These are phyloP conservation scores for Polydrusus cervinus DNA, from an alignment of 2,888 invertebrate species.

Conservation along the genomic window DNA sequence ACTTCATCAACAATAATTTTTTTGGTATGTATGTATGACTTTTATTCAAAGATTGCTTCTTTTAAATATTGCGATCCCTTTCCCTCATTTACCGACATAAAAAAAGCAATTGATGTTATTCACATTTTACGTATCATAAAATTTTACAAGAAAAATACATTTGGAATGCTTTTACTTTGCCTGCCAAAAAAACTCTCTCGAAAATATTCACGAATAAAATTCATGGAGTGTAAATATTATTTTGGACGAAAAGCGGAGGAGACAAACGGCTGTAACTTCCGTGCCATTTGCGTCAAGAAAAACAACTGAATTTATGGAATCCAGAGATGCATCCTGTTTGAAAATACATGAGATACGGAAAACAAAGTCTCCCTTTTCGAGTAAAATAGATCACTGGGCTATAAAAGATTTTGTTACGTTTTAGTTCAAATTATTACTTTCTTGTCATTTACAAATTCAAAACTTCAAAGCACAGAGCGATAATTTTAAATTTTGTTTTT, in stretches of 20 bases:
- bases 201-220: constrained; percentile 58
- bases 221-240: constrained; percentile 60
- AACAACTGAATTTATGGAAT: constrained; percentile 60
- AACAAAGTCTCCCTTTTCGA: constrained; percentile 16
- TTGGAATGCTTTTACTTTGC: constrained; percentile 18
- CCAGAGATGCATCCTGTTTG: constrained; percentile 22
- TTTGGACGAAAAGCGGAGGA: constrained; percentile 49
- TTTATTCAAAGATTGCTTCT: too few species aligned
- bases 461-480: too few species aligned
- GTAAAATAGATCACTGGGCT: constrained; percentile 1
- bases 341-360: constrained; percentile 28
- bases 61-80: too few species aligned
- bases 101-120: constrained; percentile 26
- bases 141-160: constrained; percentile 28
- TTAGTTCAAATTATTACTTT: constrained; percentile 5
- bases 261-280: constrained; percentile 58
- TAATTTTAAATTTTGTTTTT: too few species aligned
- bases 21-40: too few species aligned
- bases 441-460: background rate
- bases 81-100: background rate
- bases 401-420: constrained; percentile 15
- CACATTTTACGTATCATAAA: constrained; percentile 27
- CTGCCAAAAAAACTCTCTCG: constrained; percentile 12
- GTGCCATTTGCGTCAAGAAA: constrained; percentile 59
- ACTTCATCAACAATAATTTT: too few species aligned